Percentiles rank a stretch among this genome's conserved stretches.
Conservation (phyloP, 1,140 invertebrate genomes). For the Yoshiicerus persimilis region DNA sequence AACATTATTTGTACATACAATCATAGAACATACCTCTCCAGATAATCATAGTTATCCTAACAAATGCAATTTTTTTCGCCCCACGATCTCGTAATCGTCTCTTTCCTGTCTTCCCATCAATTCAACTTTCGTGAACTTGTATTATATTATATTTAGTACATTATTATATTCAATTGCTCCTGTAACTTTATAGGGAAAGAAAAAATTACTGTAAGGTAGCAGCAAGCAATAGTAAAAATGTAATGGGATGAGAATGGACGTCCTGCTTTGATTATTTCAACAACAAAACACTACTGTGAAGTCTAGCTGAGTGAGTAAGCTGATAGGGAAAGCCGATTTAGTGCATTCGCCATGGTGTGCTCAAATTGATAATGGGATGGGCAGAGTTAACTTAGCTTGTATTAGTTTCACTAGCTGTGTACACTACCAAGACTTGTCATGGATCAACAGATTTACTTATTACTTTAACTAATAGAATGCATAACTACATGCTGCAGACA, state of each 20-base stretch:
- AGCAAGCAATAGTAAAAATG: neutral
- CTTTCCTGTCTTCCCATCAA: neutral
- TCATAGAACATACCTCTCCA: neutral
- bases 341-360: conserved; percentile 32
- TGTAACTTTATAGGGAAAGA: neutral
- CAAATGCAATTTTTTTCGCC: conserved; percentile 13
- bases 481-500: neutral
- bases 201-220: neutral
- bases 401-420: neutral
- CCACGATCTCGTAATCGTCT: conserved; percentile 2
- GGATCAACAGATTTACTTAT: conserved; percentile 25
- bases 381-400: neutral
- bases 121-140: neutral
- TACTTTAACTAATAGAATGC: conserved; percentile 4
- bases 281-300: conserved; percentile 17
- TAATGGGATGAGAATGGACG: conserved; percentile 19
- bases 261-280: conserved; percentile 32
- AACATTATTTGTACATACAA: neutral
- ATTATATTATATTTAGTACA: neutral
- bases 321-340: conserved; percentile 20
- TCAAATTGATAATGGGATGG: conserved; percentile 39
- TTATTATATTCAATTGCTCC: neutral
- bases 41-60: conserved; percentile 6
- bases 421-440: neutral
- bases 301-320: conserved; percentile 1